Evolutionary conservation across 2,888 invertebrate species (phyloP), one percentile per base, ranked within the genome.

Genomic region (Pyrgus malvae): DNA sequence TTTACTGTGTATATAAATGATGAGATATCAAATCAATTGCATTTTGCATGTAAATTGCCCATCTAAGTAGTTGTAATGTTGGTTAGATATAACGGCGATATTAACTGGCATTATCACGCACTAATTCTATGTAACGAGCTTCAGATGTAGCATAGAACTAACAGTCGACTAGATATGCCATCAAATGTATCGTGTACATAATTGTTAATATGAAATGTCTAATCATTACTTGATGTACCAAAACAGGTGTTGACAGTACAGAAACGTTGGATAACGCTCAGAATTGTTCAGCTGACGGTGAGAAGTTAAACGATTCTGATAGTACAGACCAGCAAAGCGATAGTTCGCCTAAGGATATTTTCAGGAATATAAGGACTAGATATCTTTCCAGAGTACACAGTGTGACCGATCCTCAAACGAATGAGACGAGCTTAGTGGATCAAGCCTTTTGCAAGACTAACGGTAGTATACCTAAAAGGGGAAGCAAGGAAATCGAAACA

Each of bases 161-260:
- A 69, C 70, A 63, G 50, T 44, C 23, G 50, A 53, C 27, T 44
- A 38, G 29, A 53, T 48, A 55, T 57, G 51, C 48, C 60, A 61
- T 64, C 59, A 60, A 63, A 61, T 67, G 66, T 63, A 63, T 61
- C 61, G 62, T 76, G 66, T 73, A 73, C 62, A 74, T 69, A 63
- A 53, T 70, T 74, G 65, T 74, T 66, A 65, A 71, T 70, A 65
- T 58, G 66, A 67, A 54, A 69, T 77, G 65, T 83, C 80, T 84
- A 86, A 87, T 86, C 61, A 68, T 59, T 63, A 71, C 82, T 82
- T 82, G 63, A 74, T 84, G 78, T 86, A 78, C 75, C 76, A 71
- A 80, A 72, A 81, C 89, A 90, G 90, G 89, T 90, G 71, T 82
- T 78, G 78, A 83, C 74, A 80, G 75, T 64, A 79, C 85, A 61